A percentile compares a stretch with the other conserved stretches of the same genome.
Conservation (phyloP, 2,113 vertebrate genomes). For the western clawed frog (Xenopus tropicalis) region UCB_Xtro_10.0 CM004443.2:112479501-112480000, state of each 20-base stretch:
- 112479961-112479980: conserved; percentile 35
- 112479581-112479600: background rate
- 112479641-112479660: background rate
- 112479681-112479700: background rate
- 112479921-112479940: conserved; percentile 32
- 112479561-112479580: background rate
- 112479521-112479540: no score
- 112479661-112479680: conserved; percentile 5
- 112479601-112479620: background rate
- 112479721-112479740: background rate
- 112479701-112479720: background rate
- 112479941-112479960: conserved; percentile 32
- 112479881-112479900: conserved; percentile 21
- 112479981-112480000: conserved; percentile 40
- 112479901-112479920: conserved; percentile 32
- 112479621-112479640: background rate
- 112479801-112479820: conserved; percentile 16
- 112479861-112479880: conserved; percentile 33
- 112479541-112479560: background rate
- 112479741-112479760: background rate
- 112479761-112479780: conserved; percentile 37
- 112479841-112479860: conserved; percentile 32
- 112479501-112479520: no score
- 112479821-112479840: conserved; percentile 39
- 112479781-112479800: conserved; percentile 16